These are phyloP conservation scores for Gracilinanus agilis DNA, from an alignment of 2,113 vertebrate genomes.

Conservation along the genomic window DNA sequence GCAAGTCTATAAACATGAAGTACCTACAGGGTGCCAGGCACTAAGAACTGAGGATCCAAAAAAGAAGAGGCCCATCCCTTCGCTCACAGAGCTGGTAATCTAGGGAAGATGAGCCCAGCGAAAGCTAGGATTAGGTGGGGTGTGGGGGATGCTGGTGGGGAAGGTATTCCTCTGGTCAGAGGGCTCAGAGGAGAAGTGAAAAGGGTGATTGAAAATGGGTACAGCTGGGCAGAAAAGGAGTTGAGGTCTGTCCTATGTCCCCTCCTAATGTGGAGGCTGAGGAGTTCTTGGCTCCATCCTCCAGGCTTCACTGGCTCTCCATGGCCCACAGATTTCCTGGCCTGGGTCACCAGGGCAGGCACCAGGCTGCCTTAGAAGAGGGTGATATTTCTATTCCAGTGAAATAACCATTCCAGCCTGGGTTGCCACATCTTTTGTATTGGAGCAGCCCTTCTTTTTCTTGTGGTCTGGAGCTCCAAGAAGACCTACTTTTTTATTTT, in stretches of 20 bases:
- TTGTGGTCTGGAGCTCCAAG: no score
- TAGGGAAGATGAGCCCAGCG: not conserved
- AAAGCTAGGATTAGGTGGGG: no score
- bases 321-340: not conserved
- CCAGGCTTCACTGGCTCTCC: not conserved
- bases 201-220: not conserved
- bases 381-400: accelerated
- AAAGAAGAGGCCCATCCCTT: not conserved
- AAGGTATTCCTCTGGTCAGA: not conserved
- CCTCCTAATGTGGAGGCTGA: not conserved
- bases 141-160: not conserved
- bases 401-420: not conserved
- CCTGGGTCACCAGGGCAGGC: not conserved
- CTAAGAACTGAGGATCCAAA: not conserved
- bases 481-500: no score
- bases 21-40: not conserved
- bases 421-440: not conserved
- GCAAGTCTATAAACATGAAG: not conserved
- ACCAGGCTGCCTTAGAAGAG: not conserved
- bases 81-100: not conserved
- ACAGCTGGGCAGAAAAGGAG: no score
- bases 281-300: not conserved
- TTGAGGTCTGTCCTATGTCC: not conserved
- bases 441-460: no score
- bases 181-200: not conserved